phyloP scores from a whole-genome alignment of 2,888 invertebrate genomes.

The Rhogogaster chlorosoma region DNA sequence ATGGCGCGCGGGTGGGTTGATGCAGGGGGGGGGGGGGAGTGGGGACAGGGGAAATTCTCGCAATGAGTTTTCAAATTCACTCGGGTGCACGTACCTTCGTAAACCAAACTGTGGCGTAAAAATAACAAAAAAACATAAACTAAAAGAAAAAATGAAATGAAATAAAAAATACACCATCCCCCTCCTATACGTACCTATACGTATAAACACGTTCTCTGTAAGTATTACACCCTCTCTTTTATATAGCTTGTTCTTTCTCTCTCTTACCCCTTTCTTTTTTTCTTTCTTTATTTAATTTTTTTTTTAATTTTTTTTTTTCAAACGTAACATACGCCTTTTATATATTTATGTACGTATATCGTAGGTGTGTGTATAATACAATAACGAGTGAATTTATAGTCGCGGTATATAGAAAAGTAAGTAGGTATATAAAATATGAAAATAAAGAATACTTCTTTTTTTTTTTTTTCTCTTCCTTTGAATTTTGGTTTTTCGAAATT shows the following conservation, averaged over 20 bases:
- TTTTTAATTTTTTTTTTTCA: neutral
- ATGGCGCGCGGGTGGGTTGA: neutral
- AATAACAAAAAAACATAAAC: neutral
- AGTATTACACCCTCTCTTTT: neutral
- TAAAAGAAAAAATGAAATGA: neutral
- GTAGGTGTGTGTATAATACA: no score
- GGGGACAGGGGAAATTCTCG: neutral
- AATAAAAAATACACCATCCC: neutral
- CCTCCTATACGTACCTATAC: neutral
- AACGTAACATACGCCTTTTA: no score
- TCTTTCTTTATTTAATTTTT: neutral
- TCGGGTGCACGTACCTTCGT: neutral
- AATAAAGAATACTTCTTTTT: no score
- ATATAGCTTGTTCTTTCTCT: conserved; percentile 20
- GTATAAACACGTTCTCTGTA: neutral
- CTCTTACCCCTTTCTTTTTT: conserved; percentile 35
- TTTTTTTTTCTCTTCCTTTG: no score
- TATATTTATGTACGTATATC: no score
- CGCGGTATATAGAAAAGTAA: no score
- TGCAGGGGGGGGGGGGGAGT: neutral
- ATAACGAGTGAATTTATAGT: no score
- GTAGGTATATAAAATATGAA: no score
- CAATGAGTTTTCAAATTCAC: conserved; percentile 27
- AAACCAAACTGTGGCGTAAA: neutral
- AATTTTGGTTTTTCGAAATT: no score